Base-by-base conservation (phyloP, 2,888 invertebrate genomes). In the Lydus trimaculatus region DNA sequence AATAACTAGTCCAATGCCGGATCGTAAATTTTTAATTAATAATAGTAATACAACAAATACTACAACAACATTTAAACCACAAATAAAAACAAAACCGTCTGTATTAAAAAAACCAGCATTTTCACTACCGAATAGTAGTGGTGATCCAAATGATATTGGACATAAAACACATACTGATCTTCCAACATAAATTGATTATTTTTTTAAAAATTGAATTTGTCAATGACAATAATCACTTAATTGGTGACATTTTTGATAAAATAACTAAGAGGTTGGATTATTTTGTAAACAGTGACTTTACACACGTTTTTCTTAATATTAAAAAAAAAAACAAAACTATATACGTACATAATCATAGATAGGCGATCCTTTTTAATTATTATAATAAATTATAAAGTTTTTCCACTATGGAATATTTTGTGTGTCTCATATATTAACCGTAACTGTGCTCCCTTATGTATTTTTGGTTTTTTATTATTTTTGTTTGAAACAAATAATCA, bases 71-170 rank as follows among this genome's bases (percentile, higher is more conserved):
- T 89, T 90, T 71, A 93, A 92, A 83, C 93, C 93, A 9, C 91
- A 92, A 80, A 89, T 92, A 69, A 92, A 94, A 83, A 90, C 91
- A 63, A 95, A 95, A 86, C 95, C 95, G 17, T 91, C 92, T 77
- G 91, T 95, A 77, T 89, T 94, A 85, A 90, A 90, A 76, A 93
- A 90, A 83, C 90, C 91, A 52, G 86, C 87, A 39, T 84, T 89
- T 73, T 87, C 89, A 31, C 80, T 84, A 69, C 85, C 87, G 72
- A 81, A 86, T 15, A 31, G 6, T 6, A 31, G 6, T 36, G 82
- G 85, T 5, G 85, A 78, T 36, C 76, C 81, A 59, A 76, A 75
- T 43, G 81, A 80, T 69, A 76, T 79, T 76, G 76, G 78, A 72
- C 79, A 76, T 64, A 79, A 80, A 66, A 80, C 80, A 64, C 75